Base-by-base conservation (phyloP, 2,888 invertebrate species). In the Zaprionus lineosus region DNA sequence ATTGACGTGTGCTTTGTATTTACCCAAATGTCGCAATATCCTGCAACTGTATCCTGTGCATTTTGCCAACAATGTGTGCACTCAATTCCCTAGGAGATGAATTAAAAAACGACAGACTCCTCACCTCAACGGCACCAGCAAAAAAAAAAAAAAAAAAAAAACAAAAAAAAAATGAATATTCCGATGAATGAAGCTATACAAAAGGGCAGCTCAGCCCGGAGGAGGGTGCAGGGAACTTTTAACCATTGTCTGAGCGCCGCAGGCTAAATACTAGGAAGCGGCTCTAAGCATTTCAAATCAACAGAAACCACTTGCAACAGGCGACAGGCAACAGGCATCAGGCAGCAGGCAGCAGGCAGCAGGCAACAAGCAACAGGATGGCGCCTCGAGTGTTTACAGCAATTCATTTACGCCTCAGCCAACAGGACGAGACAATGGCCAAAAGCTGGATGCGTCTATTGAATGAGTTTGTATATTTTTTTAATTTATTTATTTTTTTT, bases 1-100 rank as follows among this genome's bases (percentile, higher is more conserved):
- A 73, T 67, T 72, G 73, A 71, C 68, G 72, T 56, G 60, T 58
- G 37, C 34, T 36, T 39, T 28, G 41, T 70, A 72, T 72, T 68
- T 68, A 63, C 55, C 28, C 43, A 64, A 68, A 68, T 64, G 74
- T 73, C 70, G 68, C 73, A 68, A 71, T 71, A 70, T 71, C 70
- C 73, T 70, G 67, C 62, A 16, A 46, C 41, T 41, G 64, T 67
- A 69, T 69, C 71, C 69, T 43, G 69, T 71, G 40, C 62, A 47
- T 24, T 39, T 14, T 55, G n/a, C 34, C 44, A 70, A 70, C 70
- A 70, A 70, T 72, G 70, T 68, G 70, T 70, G 63, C 68, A 67
- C 51, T 33, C 52, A 63, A 67, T 64, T 63, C 68, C 62, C 63
- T 36, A 41, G 55, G 47, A 71, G 70, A 68, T 55, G 69, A 72